These are phyloP conservation scores for Ptilorrhoa leucosticta DNA, from an alignment of 2,113 vertebrate species.

Conservation along the genomic window DNA sequence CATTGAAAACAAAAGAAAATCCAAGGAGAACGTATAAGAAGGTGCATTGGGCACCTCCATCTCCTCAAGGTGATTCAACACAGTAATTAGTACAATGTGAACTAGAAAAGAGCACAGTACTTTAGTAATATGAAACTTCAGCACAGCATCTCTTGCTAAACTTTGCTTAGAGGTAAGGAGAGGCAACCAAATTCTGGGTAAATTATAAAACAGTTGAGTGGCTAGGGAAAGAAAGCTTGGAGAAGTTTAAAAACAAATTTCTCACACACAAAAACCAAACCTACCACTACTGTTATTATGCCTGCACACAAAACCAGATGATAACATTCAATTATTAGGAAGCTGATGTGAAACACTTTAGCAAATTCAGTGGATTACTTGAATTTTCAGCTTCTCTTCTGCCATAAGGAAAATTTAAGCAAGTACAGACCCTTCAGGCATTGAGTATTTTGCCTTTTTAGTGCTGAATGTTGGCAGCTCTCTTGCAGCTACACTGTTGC, in stretches of 20 bases:
- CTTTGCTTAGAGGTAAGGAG: slow-evolving; percentile 42
- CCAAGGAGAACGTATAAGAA: not conserved
- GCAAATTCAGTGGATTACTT: not conserved
- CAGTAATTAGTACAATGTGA: not conserved
- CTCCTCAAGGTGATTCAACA: not conserved
- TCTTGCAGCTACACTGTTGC: not conserved
- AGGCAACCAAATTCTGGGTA: not conserved
- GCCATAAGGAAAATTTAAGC: not conserved
- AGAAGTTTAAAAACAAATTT: not conserved
- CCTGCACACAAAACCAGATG: not conserved
- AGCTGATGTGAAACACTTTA: not conserved
- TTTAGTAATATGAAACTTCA: slow-evolving; percentile 11
- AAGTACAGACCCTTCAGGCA: not conserved
- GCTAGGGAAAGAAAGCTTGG: not conserved
- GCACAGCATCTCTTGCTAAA: slow-evolving; percentile 12
- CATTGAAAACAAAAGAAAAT: not conserved
- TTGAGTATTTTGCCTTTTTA: not conserved
- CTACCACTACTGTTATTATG: not conserved
- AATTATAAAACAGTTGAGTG: not conserved
- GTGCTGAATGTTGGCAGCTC: not conserved
- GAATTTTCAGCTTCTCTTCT: not conserved
- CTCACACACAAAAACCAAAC: not conserved
- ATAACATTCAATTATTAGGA: not conserved
- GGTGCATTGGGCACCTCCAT: not conserved
- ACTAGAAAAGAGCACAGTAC: not conserved